Conservation (phyloP, 2,113 vertebrate genomes). For the Stigmatopora argus region DNA sequence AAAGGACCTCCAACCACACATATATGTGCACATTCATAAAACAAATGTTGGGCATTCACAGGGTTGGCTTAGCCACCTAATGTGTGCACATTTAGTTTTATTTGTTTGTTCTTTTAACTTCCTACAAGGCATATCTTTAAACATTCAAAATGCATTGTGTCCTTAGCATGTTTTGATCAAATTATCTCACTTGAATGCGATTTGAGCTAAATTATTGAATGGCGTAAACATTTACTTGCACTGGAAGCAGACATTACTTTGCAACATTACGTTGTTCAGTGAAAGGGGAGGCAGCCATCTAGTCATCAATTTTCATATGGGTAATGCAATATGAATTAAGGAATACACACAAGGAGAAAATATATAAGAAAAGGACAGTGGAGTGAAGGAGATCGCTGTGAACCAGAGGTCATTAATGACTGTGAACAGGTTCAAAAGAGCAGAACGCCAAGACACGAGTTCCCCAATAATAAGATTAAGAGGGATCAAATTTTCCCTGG, state of each 20-base stretch:
- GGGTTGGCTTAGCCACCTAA: constrained; percentile 7
- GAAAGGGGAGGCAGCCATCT: too few species aligned
- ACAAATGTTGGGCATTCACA: constrained; percentile 32
- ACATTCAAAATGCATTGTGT: neutral
- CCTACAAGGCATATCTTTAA: neutral
- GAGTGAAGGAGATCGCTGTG: constrained; percentile 31
- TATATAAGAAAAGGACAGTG: constrained; percentile 6
- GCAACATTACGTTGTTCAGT: too few species aligned
- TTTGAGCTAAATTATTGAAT: too few species aligned
- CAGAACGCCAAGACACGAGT: constrained; percentile 39
- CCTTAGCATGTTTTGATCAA: neutral
- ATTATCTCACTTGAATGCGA: neutral
- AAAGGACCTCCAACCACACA: constrained; percentile 49
- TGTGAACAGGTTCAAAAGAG: constrained; percentile 66
- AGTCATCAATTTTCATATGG: too few species aligned
- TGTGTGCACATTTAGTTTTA: neutral
- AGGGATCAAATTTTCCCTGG: constrained; percentile 57
- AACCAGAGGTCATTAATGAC: constrained; percentile 59
- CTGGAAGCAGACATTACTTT: too few species aligned
- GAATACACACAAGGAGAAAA: neutral
- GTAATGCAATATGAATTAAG: neutral
- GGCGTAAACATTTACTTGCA: too few species aligned
- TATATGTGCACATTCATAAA: constrained; percentile 8
- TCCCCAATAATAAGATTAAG: constrained; percentile 68
- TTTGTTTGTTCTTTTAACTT: neutral